Percentiles rank a stretch among this genome's conserved stretches.
Conservation (phyloP, 2,888 invertebrate species). For the Trichacis sp. region DNA sequence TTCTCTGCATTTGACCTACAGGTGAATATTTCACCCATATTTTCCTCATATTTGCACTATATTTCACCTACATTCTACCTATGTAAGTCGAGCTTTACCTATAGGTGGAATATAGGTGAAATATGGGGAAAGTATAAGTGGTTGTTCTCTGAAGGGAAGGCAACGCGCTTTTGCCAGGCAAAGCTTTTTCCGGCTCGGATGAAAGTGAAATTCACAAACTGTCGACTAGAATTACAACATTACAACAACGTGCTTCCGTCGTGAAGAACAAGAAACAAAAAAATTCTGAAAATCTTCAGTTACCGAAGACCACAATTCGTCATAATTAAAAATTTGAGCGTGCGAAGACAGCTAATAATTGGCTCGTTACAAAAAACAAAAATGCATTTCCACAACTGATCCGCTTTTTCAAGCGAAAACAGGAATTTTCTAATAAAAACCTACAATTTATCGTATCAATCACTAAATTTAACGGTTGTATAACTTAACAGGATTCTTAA, state of each 20-base stretch:
- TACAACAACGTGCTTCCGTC: not conserved
- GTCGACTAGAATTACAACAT: not conserved
- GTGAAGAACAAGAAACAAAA: not conserved
- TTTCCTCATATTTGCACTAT: no score
- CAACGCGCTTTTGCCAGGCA: no score
- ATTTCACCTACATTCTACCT: no score
- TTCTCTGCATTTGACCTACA: no score
- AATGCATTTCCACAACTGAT: not conserved
- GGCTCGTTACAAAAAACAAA: not conserved
- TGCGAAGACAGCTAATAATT: not conserved
- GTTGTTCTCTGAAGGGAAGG: no score
- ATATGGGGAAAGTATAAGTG: no score
- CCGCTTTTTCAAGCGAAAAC: not conserved
- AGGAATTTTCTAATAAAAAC: not conserved
- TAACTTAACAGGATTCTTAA: conserved; percentile 27
- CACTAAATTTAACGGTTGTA: conserved; percentile 18
- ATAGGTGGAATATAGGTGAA: no score
- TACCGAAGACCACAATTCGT: not conserved
- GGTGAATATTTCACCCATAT: no score
- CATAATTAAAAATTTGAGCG: not conserved
- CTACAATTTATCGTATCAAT: conserved; percentile 25
- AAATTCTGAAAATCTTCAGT: not conserved
- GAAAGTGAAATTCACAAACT: no score
- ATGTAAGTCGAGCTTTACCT: no score
- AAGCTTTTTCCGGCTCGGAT: no score